Evolutionary conservation across 2,888 invertebrate species (phyloP).

Genomic region (Dendrolimus pini): DNA sequence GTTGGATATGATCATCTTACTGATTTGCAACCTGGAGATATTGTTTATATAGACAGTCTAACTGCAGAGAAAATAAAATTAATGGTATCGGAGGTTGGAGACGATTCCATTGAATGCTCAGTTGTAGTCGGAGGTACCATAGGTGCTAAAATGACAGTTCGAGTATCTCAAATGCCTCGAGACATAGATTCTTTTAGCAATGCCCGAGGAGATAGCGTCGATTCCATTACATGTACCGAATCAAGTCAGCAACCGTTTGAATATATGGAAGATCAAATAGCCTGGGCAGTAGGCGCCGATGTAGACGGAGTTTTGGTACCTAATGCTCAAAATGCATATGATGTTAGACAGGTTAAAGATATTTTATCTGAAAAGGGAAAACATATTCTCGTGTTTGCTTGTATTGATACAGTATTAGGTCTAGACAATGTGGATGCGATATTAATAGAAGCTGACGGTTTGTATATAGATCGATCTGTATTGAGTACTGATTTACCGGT

Average conservation of each 20-base stretch:
- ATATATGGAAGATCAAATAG: slow-evolving; percentile 72
- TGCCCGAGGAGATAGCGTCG: slow-evolving; percentile 54
- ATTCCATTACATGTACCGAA: slow-evolving; percentile 68
- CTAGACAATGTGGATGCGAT: slow-evolving; percentile 82
- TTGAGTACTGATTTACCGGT: slow-evolving; percentile 91
- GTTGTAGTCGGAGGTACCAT: slow-evolving; percentile 72
- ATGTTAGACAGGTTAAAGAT: slow-evolving; percentile 43
- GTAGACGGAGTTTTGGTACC: slow-evolving; percentile 59
- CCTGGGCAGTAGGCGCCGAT: slow-evolving; percentile 61
- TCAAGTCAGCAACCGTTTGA: slow-evolving; percentile 81
- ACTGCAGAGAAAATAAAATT: slow-evolving; percentile 52
- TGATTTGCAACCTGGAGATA: slow-evolving; percentile 66
- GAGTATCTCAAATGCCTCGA: slow-evolving; percentile 66
- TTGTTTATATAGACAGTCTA: slow-evolving; percentile 64
- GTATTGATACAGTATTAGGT: slow-evolving; percentile 49
- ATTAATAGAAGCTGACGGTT: slow-evolving; percentile 85
- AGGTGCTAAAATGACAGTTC: slow-evolving; percentile 68
- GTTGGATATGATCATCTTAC: slow-evolving; percentile 71
- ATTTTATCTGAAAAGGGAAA: slow-evolving; percentile 54
- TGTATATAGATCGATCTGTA: slow-evolving; percentile 91
- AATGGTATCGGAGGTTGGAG: slow-evolving; percentile 48
- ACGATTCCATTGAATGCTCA: slow-evolving; percentile 67
- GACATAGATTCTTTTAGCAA: slow-evolving; percentile 49
- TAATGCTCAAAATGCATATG: slow-evolving; percentile 39
- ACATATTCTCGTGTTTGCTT: slow-evolving; percentile 58